phyloP scores from a whole-genome alignment of 2,888 invertebrate species.

The Sturmia bella region DNA sequence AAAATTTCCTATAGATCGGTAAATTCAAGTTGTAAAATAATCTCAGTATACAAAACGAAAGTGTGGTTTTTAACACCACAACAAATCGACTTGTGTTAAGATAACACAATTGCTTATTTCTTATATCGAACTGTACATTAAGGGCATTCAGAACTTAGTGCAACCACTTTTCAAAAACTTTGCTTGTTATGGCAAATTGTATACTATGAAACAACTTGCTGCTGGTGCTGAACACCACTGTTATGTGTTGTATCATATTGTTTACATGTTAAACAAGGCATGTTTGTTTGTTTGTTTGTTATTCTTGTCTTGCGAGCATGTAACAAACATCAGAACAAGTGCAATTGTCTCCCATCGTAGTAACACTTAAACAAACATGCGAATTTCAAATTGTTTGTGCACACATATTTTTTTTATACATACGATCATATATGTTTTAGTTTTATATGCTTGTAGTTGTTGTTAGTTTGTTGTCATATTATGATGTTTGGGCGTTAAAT shows the following conservation, averaged over 20 bases:
- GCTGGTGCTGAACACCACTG: too few species aligned
- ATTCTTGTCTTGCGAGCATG: background rate
- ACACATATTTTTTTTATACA: too few species aligned
- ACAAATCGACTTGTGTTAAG: too few species aligned
- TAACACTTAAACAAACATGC: background rate
- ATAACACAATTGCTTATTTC: too few species aligned
- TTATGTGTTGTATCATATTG: conserved; percentile 23
- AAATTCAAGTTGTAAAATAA: too few species aligned
- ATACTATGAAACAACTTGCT: too few species aligned
- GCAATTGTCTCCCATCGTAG: conserved; percentile 37
- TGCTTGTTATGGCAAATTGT: background rate
- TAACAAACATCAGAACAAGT: conserved; percentile 46
- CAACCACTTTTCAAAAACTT: too few species aligned
- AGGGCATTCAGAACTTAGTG: too few species aligned
- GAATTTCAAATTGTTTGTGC: conserved; percentile 24
- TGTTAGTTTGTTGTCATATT: conserved; percentile 29
- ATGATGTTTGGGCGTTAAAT: conserved; percentile 58
- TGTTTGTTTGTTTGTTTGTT: conserved; percentile 48
- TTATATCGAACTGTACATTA: too few species aligned
- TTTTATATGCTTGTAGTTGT: conserved; percentile 11
- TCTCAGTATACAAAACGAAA: too few species aligned
- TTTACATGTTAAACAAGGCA: conserved; percentile 50
- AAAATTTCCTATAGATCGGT: too few species aligned
- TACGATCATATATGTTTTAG: conserved; percentile 11
- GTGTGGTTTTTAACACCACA: too few species aligned